phyloP scores from a whole-genome alignment of 1,140 invertebrate species.

The Oryctes rhinoceros region DNA sequence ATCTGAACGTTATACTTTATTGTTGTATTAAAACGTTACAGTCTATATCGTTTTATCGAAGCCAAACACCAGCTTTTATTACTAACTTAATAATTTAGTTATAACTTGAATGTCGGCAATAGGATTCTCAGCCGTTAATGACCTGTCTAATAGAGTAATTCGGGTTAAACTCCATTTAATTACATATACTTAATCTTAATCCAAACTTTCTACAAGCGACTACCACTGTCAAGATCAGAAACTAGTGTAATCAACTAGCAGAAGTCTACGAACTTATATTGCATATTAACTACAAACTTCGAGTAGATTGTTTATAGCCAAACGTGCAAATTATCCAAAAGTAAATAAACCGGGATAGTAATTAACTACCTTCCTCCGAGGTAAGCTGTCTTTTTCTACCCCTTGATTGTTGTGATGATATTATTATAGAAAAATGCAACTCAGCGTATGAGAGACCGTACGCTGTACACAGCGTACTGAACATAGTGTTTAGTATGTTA shows the following conservation, averaged over 20 bases:
- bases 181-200: conserved; percentile 18
- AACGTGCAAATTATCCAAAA: conserved; percentile 13
- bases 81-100: neutral
- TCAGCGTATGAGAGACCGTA: too few relatives aligned
- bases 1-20: neutral
- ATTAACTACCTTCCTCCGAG: neutral
- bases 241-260: conserved; percentile 29
- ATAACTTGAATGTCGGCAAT: neutral
- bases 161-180: conserved; percentile 10
- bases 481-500: too few relatives aligned
- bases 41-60: neutral
- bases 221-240: neutral
- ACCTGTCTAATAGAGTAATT: conserved; percentile 9
- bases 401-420: neutral
- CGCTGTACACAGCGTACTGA: too few relatives aligned
- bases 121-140: neutral
- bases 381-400: neutral
- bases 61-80: neutral
- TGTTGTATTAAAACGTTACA: neutral
- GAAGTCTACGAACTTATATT: conserved; percentile 6
- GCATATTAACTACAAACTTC: conserved; percentile 15
- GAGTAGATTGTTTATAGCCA: neutral
- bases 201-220: neutral
- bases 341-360: too few relatives aligned
- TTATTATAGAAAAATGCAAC: too few relatives aligned